These are phyloP conservation scores for Ramazzottius varieornatus DNA, from an alignment of 2,888 invertebrate genomes.

Conservation along the genomic window DNA sequence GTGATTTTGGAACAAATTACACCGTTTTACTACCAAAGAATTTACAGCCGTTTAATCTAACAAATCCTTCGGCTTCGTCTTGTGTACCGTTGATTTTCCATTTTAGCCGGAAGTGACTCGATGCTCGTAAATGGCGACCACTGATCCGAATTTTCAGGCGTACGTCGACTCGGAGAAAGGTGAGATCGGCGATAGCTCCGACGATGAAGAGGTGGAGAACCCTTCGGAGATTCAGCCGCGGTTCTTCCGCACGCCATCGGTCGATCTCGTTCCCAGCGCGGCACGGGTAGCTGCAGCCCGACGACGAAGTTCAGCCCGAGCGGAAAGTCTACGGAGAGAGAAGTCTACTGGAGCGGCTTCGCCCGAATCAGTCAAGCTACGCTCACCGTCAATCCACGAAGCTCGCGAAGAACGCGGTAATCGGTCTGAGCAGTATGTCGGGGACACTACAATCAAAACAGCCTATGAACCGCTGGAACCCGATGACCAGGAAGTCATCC, in stretches of 20 bases:
- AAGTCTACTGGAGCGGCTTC: not conserved
- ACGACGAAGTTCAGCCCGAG: not conserved
- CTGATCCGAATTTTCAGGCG: too few species aligned
- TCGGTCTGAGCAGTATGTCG: not conserved
- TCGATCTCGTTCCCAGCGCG: not conserved
- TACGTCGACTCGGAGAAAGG: not conserved
- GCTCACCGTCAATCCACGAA: not conserved
- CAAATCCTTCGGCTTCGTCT: too few species aligned
- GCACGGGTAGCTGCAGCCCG: not conserved
- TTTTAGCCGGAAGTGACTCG: too few species aligned
- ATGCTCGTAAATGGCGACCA: not conserved
- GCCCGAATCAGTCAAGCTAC: not conserved
- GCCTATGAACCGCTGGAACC: not conserved
- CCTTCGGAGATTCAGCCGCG: not conserved
- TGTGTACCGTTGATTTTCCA: too few species aligned
- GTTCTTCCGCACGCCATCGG: not conserved
- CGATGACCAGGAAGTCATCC: not conserved
- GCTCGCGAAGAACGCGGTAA: not conserved
- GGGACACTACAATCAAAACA: not conserved
- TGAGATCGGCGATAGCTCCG: not conserved
- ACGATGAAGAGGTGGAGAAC: not conserved
- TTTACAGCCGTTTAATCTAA: too few species aligned
- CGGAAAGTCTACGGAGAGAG: not conserved
- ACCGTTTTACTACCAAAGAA: too few species aligned
- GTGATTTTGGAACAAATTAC: too few species aligned